Conservation (phyloP, 2,797 vertebrate species). For the Emys orbicularis region DNA sequence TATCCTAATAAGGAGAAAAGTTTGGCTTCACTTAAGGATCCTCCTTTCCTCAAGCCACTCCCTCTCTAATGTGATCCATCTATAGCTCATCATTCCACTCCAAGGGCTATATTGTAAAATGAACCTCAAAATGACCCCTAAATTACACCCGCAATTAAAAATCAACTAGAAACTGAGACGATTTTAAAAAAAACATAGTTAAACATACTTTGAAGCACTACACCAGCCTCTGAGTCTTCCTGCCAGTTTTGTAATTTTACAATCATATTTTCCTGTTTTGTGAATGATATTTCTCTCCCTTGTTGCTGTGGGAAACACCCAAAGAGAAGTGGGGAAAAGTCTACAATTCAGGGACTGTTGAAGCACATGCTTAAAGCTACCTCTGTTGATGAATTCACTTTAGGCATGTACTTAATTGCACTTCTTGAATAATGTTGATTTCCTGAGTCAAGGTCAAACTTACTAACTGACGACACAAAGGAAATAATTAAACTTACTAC, state of each 20-base stretch:
- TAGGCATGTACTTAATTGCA: not conserved
- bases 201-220: not conserved
- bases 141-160: not conserved
- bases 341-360: not conserved
- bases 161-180: not conserved
- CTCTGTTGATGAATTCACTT: not conserved
- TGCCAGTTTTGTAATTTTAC: not conserved
- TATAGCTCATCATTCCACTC: not conserved
- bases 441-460: fast-evolving
- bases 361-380: not conserved
- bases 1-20: not conserved
- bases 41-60: not conserved
- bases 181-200: not conserved
- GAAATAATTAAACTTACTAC: not conserved
- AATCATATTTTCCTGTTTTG: not conserved
- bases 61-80: not conserved
- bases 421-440: not conserved
- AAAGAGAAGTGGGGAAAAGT: not conserved
- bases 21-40: slow-evolving; percentile 18
- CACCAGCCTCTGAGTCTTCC: not conserved
- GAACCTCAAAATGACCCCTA: not conserved
- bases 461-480: not conserved
- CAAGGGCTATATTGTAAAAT: not conserved
- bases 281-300: not conserved
- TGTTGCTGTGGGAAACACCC: not conserved